These are phyloP conservation scores for Lepilemur septentrionalis DNA, from an alignment of 2,797 vertebrate species.

Conservation along the genomic window DNA sequence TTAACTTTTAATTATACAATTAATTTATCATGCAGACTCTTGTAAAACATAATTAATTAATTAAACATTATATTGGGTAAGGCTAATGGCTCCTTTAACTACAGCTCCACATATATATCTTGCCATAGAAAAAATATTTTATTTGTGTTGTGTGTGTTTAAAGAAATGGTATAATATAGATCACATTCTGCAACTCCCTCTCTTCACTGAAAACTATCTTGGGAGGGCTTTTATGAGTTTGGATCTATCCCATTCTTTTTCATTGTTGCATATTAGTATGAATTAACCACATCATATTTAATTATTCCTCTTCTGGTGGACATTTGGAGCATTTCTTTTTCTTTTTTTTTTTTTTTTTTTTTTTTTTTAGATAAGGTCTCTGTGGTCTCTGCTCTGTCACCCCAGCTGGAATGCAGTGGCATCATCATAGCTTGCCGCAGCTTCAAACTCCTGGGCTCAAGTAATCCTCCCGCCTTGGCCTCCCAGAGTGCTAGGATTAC, in stretches of 20 bases:
- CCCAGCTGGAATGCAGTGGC: neutral
- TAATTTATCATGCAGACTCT: neutral
- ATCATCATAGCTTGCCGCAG: neutral
- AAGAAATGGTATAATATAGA: neutral
- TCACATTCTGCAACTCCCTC: neutral
- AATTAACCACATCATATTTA: neutral
- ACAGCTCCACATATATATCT: neutral
- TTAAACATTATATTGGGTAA: neutral
- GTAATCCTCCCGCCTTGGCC: too few species aligned
- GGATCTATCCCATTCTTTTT: neutral
- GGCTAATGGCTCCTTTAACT: neutral
- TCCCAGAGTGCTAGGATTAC: too few species aligned
- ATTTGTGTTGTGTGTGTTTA: neutral
- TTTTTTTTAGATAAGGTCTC: too few species aligned
- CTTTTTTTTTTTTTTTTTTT: too few species aligned
- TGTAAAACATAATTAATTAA: neutral
- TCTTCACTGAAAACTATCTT: neutral
- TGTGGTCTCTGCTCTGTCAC: neutral
- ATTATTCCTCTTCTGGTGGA: neutral
- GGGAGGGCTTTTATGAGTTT: neutral
- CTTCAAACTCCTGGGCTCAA: neutral
- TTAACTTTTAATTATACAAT: neutral
- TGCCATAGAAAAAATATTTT: neutral
- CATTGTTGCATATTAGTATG: neutral
- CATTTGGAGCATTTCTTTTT: too few species aligned